Evolutionary conservation across 1,140 invertebrate genomes (phyloP).

Genomic region (Rhyacophila brunnea): DNA sequence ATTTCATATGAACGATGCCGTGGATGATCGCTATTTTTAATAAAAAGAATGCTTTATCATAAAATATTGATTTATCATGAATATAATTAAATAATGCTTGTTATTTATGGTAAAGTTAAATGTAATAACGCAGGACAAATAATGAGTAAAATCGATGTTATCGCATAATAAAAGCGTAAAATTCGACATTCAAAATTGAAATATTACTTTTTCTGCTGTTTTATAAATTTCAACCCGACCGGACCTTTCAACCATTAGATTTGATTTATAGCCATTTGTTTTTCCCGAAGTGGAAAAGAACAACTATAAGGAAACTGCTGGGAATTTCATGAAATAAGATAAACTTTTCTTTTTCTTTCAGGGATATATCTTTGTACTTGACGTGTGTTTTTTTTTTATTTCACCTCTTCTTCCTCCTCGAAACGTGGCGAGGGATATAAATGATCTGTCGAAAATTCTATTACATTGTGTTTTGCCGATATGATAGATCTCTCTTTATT

Average conservation of each 20-base stretch:
- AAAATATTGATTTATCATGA: too few species aligned
- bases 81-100: too few species aligned
- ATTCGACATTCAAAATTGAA: too few species aligned
- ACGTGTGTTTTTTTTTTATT: too few species aligned
- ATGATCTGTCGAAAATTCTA: constrained; percentile 28
- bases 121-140: too few species aligned
- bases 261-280: constrained; percentile 26
- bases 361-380: not conserved
- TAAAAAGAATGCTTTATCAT: too few species aligned
- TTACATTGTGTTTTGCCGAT: constrained; percentile 27
- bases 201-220: not conserved
- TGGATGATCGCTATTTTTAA: too few species aligned
- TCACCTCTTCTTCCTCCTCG: not conserved
- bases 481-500: constrained; percentile 20
- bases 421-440: constrained; percentile 13
- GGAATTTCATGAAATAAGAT: constrained; percentile 22
- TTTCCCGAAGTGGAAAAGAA: constrained; percentile 15
- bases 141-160: too few species aligned
- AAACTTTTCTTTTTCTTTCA: constrained; percentile 13
- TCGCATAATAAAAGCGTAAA: too few species aligned
- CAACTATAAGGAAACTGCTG: constrained; percentile 7
- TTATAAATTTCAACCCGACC: constrained; percentile 21
- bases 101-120: too few species aligned
- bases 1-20: too few species aligned
- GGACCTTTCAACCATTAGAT: constrained; percentile 23